These are phyloP conservation scores for Anableps anableps DNA, from an alignment of 2,797 vertebrate genomes.

Conservation along the genomic window DNA sequence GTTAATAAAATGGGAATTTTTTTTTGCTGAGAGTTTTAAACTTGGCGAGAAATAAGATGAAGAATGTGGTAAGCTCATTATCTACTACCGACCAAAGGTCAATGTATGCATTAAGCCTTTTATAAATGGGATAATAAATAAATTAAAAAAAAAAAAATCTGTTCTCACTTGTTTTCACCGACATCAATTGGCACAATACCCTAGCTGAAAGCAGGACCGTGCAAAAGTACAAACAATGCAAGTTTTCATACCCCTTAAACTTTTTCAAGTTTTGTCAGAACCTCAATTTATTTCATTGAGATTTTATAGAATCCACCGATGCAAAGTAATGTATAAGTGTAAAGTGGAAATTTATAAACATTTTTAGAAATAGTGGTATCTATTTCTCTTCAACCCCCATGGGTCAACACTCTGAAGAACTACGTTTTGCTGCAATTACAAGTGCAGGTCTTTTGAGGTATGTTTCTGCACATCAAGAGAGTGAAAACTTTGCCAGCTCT, in stretches of 20 bases:
- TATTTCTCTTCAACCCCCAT: too few species aligned
- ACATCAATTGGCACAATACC: conserved; percentile 4
- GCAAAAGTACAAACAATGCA: neutral
- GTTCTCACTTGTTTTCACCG: conserved; percentile 25
- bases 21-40: conserved; percentile 26
- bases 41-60: conserved; percentile 36
- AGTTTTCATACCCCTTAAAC: neutral
- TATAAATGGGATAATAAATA: conserved; percentile 12
- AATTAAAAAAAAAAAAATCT: conserved; percentile 12
- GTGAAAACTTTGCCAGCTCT: neutral
- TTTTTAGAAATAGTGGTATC: too few species aligned
- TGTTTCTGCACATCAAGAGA: neutral
- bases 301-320: too few species aligned
- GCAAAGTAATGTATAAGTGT: too few species aligned
- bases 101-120: conserved; percentile 9
- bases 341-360: too few species aligned
- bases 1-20: conserved; percentile 26
- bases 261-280: neutral
- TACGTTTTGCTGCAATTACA: too few species aligned
- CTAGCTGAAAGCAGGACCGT: neutral
- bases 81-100: conserved; percentile 16
- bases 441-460: too few species aligned
- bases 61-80: conserved; percentile 17
- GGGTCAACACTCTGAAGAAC: too few species aligned
- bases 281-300: too few species aligned